Percentiles rank a stretch among this genome's conserved stretches.
phyloP scores from a whole-genome alignment of 2,113 vertebrate species.

The Lonchura striata region DNA sequence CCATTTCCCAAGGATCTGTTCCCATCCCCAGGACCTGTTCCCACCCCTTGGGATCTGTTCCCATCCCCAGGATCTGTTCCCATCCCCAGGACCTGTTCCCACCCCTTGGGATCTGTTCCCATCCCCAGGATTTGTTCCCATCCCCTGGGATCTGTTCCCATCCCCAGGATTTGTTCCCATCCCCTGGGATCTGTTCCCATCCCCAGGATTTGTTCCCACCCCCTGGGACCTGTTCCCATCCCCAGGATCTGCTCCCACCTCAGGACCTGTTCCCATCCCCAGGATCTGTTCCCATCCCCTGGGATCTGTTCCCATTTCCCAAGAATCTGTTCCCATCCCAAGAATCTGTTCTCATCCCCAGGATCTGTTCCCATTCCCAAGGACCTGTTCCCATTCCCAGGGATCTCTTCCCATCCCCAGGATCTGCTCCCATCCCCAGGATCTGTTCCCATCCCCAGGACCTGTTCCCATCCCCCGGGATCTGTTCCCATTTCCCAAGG shows the following conservation, averaged over 20 bases:
- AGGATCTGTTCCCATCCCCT: too few species aligned
- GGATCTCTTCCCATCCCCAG: background rate
- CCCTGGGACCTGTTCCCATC: background rate
- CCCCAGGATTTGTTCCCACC: too few species aligned
- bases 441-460: too few species aligned
- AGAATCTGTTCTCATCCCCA: fast-evolving
- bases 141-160: background rate
- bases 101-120: background rate
- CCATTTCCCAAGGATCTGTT: fast-evolving
- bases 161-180: fast-evolving
- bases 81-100: background rate
- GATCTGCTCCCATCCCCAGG: too few species aligned
- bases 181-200: fast-evolving
- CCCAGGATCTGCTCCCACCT: too few species aligned
- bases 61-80: background rate
- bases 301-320: background rate
- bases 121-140: fast-evolving
- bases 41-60: background rate
- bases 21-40: background rate
- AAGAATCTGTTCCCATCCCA: background rate
- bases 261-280: background rate
- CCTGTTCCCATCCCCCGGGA: background rate
- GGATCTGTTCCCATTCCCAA: background rate
- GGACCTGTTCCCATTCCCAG: background rate
- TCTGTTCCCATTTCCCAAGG: background rate